Evolutionary conservation across 2,113 vertebrate species (phyloP).

Genomic region (Charina bottae): DNA sequence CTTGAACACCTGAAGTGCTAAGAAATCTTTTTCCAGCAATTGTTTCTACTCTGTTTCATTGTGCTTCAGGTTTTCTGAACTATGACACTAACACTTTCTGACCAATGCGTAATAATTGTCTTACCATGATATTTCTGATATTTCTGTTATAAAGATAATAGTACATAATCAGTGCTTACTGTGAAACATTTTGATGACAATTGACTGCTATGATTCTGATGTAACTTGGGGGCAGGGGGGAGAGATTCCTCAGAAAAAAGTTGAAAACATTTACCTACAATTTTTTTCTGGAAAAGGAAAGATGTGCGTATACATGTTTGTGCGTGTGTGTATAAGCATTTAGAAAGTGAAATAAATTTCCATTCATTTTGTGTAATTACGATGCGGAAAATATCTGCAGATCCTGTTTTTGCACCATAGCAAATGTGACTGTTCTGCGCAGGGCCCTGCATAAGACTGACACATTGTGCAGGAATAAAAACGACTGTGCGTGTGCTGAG

Average conservation of each 20-base stretch:
- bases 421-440: conserved; percentile 37
- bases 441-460: conserved; percentile 58
- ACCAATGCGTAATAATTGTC: not conserved
- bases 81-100: not conserved
- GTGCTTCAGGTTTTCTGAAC: not conserved
- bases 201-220: conserved; percentile 32
- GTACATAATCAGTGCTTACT: not conserved
- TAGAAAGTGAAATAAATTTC: conserved; percentile 52
- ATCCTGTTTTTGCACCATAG: conserved; percentile 53
- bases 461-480: conserved; percentile 22
- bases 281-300: conserved; percentile 27
- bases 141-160: fast-evolving
- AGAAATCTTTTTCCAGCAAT: not conserved
- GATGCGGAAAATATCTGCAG: conserved; percentile 69
- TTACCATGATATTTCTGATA: not conserved
- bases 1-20: not conserved
- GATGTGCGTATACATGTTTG: not conserved
- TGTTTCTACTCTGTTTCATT: not conserved
- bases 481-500: conserved; percentile 1
- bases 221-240: conserved; percentile 26
- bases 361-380: conserved; percentile 67
- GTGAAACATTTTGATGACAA: conserved; percentile 51
- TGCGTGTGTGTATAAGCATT: not conserved
- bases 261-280: conserved; percentile 56
- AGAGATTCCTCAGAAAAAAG: conserved; percentile 27